Evolutionary conservation across 2,888 invertebrate species (phyloP), one percentile per base, ranked within the genome.

Genomic region (Cephonodes hylas): DNA sequence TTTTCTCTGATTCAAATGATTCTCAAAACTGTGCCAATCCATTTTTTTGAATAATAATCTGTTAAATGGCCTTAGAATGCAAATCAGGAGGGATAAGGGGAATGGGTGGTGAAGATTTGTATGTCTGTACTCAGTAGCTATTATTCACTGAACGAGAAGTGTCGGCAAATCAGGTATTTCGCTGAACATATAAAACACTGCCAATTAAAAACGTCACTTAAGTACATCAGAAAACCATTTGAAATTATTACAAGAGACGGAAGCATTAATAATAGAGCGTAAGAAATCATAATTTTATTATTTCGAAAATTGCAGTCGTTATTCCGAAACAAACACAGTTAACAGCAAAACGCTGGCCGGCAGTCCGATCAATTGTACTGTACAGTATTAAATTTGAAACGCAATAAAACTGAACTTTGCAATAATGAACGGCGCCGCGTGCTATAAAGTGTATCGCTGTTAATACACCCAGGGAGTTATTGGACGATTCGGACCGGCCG

Each of bases 391-490:
- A 80, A 84, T 84, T 88, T 84, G 78, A 80, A 84, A 85, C 79
- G 85, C 85, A 85, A 89, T 91, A 89, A 90, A 90, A 88, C 83
- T 83, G 86, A 76, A 79, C 80, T 74, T 66, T 69, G 85, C 76
- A 81, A 87, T 92, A 90, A 91, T 88, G 86, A 88, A 87, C 91
- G 84, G 78, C 85, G 91, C 89, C 79, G 76, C 77, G 74, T 76
- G 83, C 85, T 78, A 83, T 89, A 85, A 90, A 90, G 87, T 88
- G 85, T 87, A 88, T 83, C 77, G 83, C 84, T 80, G 86, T 88
- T 88, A 88, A 88, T 89, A 86, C 87, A 82, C 77, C 78, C 70
- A 77, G 70, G 76, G 86, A 88, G 83, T 88, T 87, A 89, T 87
- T 86, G 88, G 85, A 84, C 85, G 80, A 75, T 83, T 82, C 81